Evolutionary conservation across 2,888 invertebrate species (phyloP).

Genomic region (Dioctria rufipes): DNA sequence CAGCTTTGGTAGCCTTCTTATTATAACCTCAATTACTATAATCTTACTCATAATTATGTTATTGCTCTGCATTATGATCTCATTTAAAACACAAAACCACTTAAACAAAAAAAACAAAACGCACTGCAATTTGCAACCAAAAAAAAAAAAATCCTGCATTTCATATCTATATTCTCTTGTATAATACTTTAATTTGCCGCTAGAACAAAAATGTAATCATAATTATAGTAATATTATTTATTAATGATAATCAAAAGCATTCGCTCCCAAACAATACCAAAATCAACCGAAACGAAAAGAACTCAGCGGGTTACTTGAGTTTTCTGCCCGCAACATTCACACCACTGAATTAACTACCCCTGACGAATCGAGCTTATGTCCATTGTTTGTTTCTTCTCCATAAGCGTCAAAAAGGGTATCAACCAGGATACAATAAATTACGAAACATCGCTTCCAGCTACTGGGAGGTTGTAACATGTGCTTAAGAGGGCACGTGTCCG

Average conservation of each 20-base stretch:
- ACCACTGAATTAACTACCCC: constrained; percentile 37
- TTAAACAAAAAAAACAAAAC: too few relatives aligned
- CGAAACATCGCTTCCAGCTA: constrained; percentile 50
- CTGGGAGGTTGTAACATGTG: constrained; percentile 51
- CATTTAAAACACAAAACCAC: too few relatives aligned
- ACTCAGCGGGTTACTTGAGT: neutral
- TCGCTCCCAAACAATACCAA: neutral
- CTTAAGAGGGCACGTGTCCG: constrained; percentile 62
- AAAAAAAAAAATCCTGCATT: too few relatives aligned
- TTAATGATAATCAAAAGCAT: neutral
- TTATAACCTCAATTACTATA: too few relatives aligned
- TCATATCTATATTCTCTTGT: too few relatives aligned
- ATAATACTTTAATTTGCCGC: too few relatives aligned
- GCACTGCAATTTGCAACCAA: too few relatives aligned
- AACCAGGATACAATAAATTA: constrained; percentile 50
- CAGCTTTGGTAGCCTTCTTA: too few relatives aligned
- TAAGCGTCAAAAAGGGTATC: constrained; percentile 45
- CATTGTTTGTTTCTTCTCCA: constrained; percentile 24
- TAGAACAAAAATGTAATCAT: too few relatives aligned
- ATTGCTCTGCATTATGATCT: too few relatives aligned
- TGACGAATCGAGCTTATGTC: constrained; percentile 46
- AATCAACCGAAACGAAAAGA: neutral
- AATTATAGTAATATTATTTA: neutral
- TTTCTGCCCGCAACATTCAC: neutral
- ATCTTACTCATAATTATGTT: too few relatives aligned